These are phyloP conservation scores for Plecturocebus donacophilus DNA, from an alignment of 2,113 vertebrate species.

Conservation along the genomic window DNA sequence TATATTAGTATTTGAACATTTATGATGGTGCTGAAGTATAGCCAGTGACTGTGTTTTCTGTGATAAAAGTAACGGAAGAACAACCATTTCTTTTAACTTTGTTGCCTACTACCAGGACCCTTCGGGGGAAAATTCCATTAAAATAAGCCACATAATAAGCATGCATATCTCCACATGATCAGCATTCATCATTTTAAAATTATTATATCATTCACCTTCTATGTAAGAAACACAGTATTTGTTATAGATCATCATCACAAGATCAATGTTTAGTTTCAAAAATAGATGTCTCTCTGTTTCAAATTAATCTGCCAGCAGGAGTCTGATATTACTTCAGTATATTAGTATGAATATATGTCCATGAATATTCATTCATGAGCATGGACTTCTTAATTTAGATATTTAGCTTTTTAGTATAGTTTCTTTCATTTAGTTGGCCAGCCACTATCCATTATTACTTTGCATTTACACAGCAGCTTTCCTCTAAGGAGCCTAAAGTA, in stretches of 20 bases:
- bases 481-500: conserved; percentile 71
- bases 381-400: conserved; percentile 56
- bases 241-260: conserved; percentile 31
- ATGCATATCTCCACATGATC: not conserved
- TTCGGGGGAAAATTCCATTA: conserved; percentile 47
- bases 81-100: conserved; percentile 15
- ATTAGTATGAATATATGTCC: conserved; percentile 58
- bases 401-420: conserved; percentile 65
- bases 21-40: conserved; percentile 37
- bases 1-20: conserved; percentile 53
- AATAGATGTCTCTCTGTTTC: conserved; percentile 55
- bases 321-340: conserved; percentile 40
- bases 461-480: conserved; percentile 66
- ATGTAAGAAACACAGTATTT: conserved; percentile 37
- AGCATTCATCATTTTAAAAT: conserved; percentile 53
- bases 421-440: conserved; percentile 70
- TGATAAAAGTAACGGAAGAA: conserved; percentile 56
- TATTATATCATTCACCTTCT: conserved; percentile 33
- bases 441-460: conserved; percentile 59
- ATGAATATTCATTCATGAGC: conserved; percentile 63
- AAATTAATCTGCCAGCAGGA: conserved; percentile 58
- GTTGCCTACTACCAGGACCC: not conserved
- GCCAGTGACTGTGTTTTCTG: conserved; percentile 24
- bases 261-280: conserved; percentile 53
- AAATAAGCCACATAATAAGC: conserved; percentile 63